Evolutionary conservation across 2,113 vertebrate genomes (phyloP).

Genomic region (Semicossyphus pulcher): DNA sequence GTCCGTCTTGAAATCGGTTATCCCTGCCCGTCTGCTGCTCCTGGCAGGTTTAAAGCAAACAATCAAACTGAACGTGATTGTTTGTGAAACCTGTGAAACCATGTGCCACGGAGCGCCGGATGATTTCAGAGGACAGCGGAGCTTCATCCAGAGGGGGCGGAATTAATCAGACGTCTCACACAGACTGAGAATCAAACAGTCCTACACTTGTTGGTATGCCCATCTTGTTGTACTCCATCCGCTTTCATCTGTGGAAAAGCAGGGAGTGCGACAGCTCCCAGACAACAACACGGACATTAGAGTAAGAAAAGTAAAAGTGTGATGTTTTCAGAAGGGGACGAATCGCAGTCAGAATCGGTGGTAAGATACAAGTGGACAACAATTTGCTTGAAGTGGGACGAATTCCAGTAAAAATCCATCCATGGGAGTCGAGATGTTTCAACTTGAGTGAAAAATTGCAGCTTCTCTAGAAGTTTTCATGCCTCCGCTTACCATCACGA

Average conservation of each 20-base stretch:
- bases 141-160: constrained; percentile 7
- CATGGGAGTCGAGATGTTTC: neutral
- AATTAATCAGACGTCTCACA: constrained; percentile 39
- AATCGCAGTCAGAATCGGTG: neutral
- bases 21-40: constrained; percentile 36
- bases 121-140: neutral
- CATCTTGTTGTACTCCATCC: neutral
- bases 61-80: constrained; percentile 34
- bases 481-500: neutral
- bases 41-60: constrained; percentile 50
- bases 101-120: neutral
- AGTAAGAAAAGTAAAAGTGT: neutral
- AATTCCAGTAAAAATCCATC: neutral
- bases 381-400: neutral
- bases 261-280: neutral
- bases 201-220: neutral
- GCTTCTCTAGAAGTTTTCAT: neutral
- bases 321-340: neutral
- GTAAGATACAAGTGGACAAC: neutral
- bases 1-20: constrained; percentile 31
- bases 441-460: neutral
- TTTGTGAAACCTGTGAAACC: constrained; percentile 47
- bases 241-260: neutral
- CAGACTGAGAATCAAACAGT: constrained; percentile 15
- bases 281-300: neutral